Base-by-base conservation (phyloP, 2,797 vertebrate genomes). In the Sebastolobus altivelis region DNA sequence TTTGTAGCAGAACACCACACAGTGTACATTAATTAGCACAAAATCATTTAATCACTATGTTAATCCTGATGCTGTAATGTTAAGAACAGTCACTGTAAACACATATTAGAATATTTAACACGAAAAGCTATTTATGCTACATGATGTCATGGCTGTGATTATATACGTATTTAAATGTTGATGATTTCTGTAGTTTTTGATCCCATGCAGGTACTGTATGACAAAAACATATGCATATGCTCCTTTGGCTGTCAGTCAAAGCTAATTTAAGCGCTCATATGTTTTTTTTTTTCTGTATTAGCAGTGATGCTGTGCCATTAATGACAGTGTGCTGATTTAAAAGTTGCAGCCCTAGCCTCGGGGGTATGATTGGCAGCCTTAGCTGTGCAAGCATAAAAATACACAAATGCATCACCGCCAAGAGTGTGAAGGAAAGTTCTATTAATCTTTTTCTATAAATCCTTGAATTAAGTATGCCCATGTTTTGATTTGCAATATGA, bases 11-110 rank as follows among this genome's bases (percentile, higher is more conserved):
- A 55, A 68, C 61, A 62, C 58, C 18, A 38, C 10, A 69, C 40
- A 61, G 18, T 67, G 61, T 70, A 29, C 55, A 84, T 55, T 86
- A 83, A 89, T 75, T 56, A 76, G 60, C 22, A 81, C 65, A 77
- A n/a, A 82, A 75, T 85, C 74, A 31, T 63, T 85, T 89, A 78
- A 83, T 83, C 62, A 54, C 33, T 69, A 25, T 70, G 54, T 58
- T 80, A 85, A 90, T 87, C 65, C 72, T 63, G 25, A 62, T 70
- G 65, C 61, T 79, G 61, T 61, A 43, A 31, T 72, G 25, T 68
- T 77, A 73, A 76, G 27, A 79, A 61, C 31, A 65, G 62, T 75
- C 25, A 22, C n/a, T 59, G 27, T 63, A 72, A 61, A 72, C 46
- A 68, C 10, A 25, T 68, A 72, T 35, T 76, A 49, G 33, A 74